Conservation (phyloP, 2,113 vertebrate species). For the Pachyramphus minor region DNA sequence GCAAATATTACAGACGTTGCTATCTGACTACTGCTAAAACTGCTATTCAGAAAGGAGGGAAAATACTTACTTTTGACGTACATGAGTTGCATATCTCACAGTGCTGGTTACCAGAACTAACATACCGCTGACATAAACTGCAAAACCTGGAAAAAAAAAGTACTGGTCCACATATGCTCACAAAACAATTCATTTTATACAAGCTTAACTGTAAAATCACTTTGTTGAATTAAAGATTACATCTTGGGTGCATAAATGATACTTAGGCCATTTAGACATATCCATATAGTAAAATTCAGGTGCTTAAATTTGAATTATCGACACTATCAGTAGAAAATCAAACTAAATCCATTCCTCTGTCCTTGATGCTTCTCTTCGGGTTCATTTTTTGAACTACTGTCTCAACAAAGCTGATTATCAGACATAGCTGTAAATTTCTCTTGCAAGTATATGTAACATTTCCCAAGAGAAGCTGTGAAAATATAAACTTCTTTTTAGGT, state of each 20-base stretch:
- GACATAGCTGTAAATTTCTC: not conserved
- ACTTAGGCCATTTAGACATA: not conserved
- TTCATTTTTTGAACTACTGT: not conserved
- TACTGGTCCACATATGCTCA: not conserved
- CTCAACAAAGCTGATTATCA: not conserved
- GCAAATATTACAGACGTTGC: not conserved
- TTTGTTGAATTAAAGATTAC: not conserved
- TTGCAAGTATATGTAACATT: fast-evolving
- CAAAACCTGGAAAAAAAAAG: conserved; percentile 80
- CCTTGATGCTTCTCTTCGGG: not conserved
- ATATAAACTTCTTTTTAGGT: not conserved
- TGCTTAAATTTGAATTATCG: not conserved
- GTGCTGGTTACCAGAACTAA: conserved; percentile 86
- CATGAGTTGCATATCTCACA: conserved; percentile 86
- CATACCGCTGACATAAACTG: conserved; percentile 80
- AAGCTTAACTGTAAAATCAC: not conserved
- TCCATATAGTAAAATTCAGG: not conserved
- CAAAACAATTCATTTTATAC: not conserved
- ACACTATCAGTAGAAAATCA: not conserved
- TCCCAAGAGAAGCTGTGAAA: not conserved
- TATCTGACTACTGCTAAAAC: not conserved
- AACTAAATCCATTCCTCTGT: not conserved
- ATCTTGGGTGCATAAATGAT: not conserved
- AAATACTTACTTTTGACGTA: conserved; percentile 88
- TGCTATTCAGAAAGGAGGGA: not conserved